Evolutionary conservation across 2,113 vertebrate genomes (phyloP).

Genomic region (Colius striatus): DNA sequence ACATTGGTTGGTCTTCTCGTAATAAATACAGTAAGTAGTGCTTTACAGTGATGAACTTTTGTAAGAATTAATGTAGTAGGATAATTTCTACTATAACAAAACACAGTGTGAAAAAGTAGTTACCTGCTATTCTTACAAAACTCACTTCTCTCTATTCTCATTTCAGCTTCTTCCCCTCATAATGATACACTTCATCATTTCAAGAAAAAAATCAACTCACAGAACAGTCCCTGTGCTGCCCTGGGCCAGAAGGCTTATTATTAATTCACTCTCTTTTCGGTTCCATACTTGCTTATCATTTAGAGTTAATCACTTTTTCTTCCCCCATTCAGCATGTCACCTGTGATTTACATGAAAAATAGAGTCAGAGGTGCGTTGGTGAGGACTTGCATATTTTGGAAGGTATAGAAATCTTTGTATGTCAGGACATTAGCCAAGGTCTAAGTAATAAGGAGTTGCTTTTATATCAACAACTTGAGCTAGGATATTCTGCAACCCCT

Average conservation of each 20-base stretch:
- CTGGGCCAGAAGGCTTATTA: neutral
- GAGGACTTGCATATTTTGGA: neutral
- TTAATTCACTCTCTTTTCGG: neutral
- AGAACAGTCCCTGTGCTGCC: neutral
- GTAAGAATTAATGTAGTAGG: neutral
- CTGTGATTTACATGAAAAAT: neutral
- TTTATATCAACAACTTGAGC: neutral
- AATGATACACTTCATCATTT: neutral
- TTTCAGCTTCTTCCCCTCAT: neutral
- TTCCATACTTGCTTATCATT: neutral
- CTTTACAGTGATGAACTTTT: neutral
- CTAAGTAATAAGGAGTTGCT: neutral
- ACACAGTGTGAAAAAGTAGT: neutral
- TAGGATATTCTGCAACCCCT: neutral
- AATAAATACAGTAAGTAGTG: neutral
- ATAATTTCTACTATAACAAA: neutral
- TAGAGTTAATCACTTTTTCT: neutral
- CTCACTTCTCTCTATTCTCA: neutral
- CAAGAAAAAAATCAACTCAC: neutral
- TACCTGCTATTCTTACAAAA: constrained; percentile 2
- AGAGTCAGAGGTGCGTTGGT: neutral
- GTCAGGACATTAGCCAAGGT: neutral
- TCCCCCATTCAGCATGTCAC: neutral
- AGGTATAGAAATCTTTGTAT: neutral
- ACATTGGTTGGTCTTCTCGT: neutral